These are phyloP conservation scores for Pelagia noctiluca DNA, from an alignment of 30 jellyfish, hydroid and myxozoan genomes.

Conservation along the genomic window DNA sequence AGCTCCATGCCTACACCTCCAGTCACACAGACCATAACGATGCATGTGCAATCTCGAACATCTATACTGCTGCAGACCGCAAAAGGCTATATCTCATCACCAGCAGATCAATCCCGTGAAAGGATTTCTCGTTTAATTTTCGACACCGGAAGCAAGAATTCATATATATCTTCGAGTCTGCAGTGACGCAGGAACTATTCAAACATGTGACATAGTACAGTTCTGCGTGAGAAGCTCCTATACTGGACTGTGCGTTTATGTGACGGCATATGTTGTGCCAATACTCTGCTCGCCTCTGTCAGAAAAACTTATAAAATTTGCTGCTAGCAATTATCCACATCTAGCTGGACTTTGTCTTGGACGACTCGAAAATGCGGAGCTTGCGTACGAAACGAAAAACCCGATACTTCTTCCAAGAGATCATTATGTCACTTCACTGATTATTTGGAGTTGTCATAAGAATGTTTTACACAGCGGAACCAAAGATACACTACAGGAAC, in stretches of 20 bases:
- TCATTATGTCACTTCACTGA: too few relatives aligned
- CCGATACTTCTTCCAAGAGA: too few relatives aligned
- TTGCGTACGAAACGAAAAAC: too few relatives aligned
- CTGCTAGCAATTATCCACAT: neutral
- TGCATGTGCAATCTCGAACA: too few relatives aligned
- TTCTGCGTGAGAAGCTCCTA: conserved; percentile 2
- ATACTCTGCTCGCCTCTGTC: neutral
- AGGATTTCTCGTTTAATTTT: neutral
- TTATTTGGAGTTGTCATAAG: too few relatives aligned
- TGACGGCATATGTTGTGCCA: conserved; percentile 5
- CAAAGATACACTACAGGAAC: too few relatives aligned
- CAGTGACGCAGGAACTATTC: neutral
- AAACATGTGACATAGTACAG: neutral
- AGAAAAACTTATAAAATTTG: neutral
- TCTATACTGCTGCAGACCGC: too few relatives aligned
- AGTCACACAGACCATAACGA: too few relatives aligned
- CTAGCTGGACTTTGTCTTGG: neutral
- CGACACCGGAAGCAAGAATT: conserved; percentile 41
- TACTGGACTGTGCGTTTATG: neutral
- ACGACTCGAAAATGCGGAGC: too few relatives aligned
- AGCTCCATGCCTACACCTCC: too few relatives aligned
- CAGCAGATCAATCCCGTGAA: neutral
- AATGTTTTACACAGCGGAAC: too few relatives aligned
- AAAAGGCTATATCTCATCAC: neutral
- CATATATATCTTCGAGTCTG: neutral